Evolutionary conservation across 2,888 invertebrate genomes (phyloP).

Genomic region (Steromphala cineraria): DNA sequence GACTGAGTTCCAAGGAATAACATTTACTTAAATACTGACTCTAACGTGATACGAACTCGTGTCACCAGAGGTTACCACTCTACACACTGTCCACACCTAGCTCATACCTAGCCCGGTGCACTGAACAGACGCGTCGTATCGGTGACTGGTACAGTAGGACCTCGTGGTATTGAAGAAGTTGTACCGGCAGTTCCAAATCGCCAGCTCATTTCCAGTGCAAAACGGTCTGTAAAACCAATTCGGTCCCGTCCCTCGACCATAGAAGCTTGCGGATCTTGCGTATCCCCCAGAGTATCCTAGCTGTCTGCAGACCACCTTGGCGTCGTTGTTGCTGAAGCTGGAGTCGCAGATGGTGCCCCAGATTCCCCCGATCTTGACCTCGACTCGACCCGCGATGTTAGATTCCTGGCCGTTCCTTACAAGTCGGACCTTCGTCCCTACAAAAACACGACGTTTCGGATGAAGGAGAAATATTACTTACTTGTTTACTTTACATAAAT

Average conservation of each 20-base stretch:
- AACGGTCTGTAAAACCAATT: slow-evolving; percentile 53
- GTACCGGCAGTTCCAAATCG: slow-evolving; percentile 55
- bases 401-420: not conserved
- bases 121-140: slow-evolving; percentile 55
- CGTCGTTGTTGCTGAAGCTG: slow-evolving; percentile 51
- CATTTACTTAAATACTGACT: too few species aligned
- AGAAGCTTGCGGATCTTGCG: slow-evolving; percentile 45
- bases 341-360: slow-evolving; percentile 59
- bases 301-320: slow-evolving; percentile 56
- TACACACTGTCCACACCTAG: too few species aligned
- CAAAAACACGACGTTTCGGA: too few species aligned
- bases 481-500: too few species aligned
- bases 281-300: slow-evolving; percentile 56
- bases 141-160: slow-evolving; percentile 45
- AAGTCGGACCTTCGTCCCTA: not conserved
- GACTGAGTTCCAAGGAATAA: too few species aligned
- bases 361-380: slow-evolving; percentile 50
- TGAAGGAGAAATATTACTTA: too few species aligned
- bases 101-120: slow-evolving; percentile 56
- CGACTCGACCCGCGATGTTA: slow-evolving; percentile 42
- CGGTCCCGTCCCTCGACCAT: slow-evolving; percentile 49
- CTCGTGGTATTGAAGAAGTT: slow-evolving; percentile 51
- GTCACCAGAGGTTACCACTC: too few species aligned
- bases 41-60: too few species aligned
- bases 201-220: slow-evolving; percentile 54